These are phyloP conservation scores for Odontocolon sp. DNA, from an alignment of 2,888 invertebrate species.

Conservation along the genomic window DNA sequence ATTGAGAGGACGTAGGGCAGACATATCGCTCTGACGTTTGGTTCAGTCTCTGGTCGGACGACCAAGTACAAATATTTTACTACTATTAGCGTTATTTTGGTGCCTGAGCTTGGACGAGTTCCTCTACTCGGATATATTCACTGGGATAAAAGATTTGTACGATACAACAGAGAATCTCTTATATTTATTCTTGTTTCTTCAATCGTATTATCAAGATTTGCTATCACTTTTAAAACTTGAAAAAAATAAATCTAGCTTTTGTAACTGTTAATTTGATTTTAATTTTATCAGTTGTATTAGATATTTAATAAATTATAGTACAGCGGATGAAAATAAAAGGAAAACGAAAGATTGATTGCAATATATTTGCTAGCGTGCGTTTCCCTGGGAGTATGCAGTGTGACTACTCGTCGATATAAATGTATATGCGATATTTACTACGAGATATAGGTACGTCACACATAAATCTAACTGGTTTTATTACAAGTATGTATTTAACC, in stretches of 20 bases:
- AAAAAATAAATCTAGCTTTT: too few species aligned
- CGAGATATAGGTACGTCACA: neutral
- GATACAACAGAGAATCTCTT: too few species aligned
- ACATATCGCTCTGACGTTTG: slow-evolving; percentile 54
- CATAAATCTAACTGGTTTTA: slow-evolving; percentile 1
- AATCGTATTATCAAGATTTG: too few species aligned
- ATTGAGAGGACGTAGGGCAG: slow-evolving; percentile 47
- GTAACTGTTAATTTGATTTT: neutral
- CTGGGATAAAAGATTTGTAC: neutral
- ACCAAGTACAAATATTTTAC: slow-evolving; percentile 62
- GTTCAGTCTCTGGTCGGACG: slow-evolving; percentile 37
- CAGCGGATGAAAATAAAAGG: neutral
- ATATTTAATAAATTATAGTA: neutral
- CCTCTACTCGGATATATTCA: neutral
- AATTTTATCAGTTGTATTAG: neutral
- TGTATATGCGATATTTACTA: neutral
- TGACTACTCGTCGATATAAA: neutral
- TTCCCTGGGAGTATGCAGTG: slow-evolving; percentile 19
- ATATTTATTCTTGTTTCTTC: too few species aligned
- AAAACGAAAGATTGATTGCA: neutral
- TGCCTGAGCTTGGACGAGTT: neutral
- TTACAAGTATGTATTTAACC: slow-evolving; percentile 15
- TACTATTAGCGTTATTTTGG: slow-evolving; percentile 59
- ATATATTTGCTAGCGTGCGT: neutral
- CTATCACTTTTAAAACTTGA: too few species aligned